A percentile compares a stretch with the other conserved stretches of the same genome.
Evolutionary conservation across 1,140 invertebrate species (phyloP).

Genomic region (Drosophila pallidifrons): DNA sequence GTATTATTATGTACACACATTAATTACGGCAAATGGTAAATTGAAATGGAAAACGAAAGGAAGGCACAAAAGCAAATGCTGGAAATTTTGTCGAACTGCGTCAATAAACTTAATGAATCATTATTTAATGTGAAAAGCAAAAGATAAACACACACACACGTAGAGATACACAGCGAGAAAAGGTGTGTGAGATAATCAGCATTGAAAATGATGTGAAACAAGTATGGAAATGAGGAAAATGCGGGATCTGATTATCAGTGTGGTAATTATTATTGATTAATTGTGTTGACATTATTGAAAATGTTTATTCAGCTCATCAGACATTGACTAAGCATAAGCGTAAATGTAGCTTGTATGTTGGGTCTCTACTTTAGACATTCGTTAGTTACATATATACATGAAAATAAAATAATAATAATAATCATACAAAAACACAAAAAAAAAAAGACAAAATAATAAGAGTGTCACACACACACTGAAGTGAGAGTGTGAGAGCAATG

Average conservation of each 20-base stretch:
- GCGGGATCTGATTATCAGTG: neutral
- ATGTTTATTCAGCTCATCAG: slow-evolving; percentile 10
- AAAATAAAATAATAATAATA: neutral
- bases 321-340: slow-evolving; percentile 39
- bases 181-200: slow-evolving; percentile 9
- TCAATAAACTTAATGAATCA: slow-evolving; percentile 49
- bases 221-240: neutral
- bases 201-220: neutral
- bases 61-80: slow-evolving; percentile 5
- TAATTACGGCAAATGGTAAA: slow-evolving; percentile 42
- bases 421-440: neutral
- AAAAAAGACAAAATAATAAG: no score
- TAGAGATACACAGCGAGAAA: neutral
- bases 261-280: neutral
- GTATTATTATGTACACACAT: slow-evolving; percentile 51
- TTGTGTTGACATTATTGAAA: slow-evolving; percentile 8
- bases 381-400: slow-evolving; percentile 52
- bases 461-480: no score
- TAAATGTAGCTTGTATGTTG: slow-evolving; percentile 33
- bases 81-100: slow-evolving; percentile 41
- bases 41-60: neutral
- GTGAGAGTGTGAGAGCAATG: no score
- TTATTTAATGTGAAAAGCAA: slow-evolving; percentile 32
- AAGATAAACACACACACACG: slow-evolving; percentile 14
- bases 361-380: slow-evolving; percentile 34